Percentiles rank a stretch among this genome's conserved stretches.
phyloP scores from a whole-genome alignment of 2,888 invertebrate genomes.

The Malachius bipustulatus region DNA sequence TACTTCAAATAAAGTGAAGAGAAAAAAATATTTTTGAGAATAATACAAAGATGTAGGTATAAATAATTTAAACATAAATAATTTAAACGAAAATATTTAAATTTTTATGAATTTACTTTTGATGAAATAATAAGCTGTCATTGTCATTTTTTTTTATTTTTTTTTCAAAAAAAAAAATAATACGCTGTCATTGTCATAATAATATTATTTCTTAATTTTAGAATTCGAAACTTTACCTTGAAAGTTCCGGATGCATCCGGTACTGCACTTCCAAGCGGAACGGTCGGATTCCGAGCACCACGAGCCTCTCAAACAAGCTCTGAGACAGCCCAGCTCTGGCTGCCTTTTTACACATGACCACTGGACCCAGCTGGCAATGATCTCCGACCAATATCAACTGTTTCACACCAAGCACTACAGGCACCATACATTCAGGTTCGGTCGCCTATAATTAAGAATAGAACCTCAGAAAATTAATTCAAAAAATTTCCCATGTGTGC shows the following conservation, averaged over 20 bases:
- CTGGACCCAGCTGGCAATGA: conserved; percentile 97
- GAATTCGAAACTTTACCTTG: conserved; percentile 45
- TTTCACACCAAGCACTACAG: conserved; percentile 92
- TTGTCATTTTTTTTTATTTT: too few relatives aligned
- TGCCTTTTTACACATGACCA: conserved; percentile 99
- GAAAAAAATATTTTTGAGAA: too few relatives aligned
- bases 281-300: conserved; percentile 93
- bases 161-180: too few relatives aligned
- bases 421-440: conserved; percentile 98
- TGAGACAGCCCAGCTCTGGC: conserved; percentile 94
- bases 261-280: conserved; percentile 96
- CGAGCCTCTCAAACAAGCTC: conserved; percentile 92
- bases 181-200: too few relatives aligned
- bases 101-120: too few relatives aligned
- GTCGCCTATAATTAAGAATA: conserved; percentile 59
- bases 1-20: too few relatives aligned
- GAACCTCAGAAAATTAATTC: background rate
- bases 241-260: conserved; percentile 97
- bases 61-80: too few relatives aligned
- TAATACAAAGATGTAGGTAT: too few relatives aligned
- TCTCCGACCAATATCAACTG: conserved; percentile 97
- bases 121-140: too few relatives aligned
- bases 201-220: too few relatives aligned
- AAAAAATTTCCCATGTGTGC: background rate
- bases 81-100: too few relatives aligned